Conservation (phyloP, 1,140 invertebrate species). For the Tribolium madens region DNA sequence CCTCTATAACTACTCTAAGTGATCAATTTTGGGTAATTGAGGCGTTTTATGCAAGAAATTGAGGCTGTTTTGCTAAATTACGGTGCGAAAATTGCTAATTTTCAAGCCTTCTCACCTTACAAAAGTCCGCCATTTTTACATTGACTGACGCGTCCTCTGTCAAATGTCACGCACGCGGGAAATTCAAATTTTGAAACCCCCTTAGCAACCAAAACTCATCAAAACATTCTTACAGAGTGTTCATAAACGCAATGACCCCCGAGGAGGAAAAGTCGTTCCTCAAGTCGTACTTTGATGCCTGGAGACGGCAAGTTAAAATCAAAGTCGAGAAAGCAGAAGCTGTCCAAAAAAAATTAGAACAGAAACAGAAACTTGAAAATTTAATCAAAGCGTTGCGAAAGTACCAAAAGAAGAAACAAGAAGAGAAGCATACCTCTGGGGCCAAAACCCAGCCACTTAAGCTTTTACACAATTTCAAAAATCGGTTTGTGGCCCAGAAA, state of each 20-base stretch:
- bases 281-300: slow-evolving; percentile 48
- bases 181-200: background rate
- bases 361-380: slow-evolving; percentile 48
- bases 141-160: background rate
- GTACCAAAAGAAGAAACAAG: background rate
- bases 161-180: background rate
- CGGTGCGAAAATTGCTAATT: background rate
- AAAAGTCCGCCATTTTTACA: slow-evolving; percentile 21
- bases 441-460: background rate
- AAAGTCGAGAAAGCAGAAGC: slow-evolving; percentile 12
- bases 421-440: background rate
- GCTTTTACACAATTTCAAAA: slow-evolving; percentile 31
- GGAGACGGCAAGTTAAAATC: slow-evolving; percentile 30
- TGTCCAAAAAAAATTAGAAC: slow-evolving; percentile 16
- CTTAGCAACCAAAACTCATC: slow-evolving; percentile 9
- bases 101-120: slow-evolving; percentile 32
- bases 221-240: background rate
- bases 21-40: background rate
- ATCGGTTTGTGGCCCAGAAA: slow-evolving; percentile 73
- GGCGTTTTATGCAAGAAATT: background rate
- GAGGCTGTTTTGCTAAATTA: background rate
- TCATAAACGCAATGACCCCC: background rate
- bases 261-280: slow-evolving; percentile 15
- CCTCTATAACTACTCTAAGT: background rate
- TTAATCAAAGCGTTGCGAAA: slow-evolving; percentile 50